Evolutionary conservation across 2,113 vertebrate species (phyloP).

Genomic region (Perognathus longimembris): DNA sequence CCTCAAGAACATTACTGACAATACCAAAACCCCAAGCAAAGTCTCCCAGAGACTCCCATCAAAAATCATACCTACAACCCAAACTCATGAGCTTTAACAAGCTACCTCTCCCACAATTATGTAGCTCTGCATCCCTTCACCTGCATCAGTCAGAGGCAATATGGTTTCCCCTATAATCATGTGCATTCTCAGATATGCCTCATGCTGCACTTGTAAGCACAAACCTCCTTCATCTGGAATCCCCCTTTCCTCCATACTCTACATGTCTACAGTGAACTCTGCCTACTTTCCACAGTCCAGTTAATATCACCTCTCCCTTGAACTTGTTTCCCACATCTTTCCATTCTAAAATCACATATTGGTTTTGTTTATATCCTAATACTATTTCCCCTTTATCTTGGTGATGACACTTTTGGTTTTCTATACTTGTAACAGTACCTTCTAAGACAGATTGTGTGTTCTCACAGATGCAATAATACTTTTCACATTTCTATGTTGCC

Average conservation of each 20-base stretch:
- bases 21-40: not conserved
- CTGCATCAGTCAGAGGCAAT: not conserved
- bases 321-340: not conserved
- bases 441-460: not conserved
- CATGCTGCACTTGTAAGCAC: not conserved
- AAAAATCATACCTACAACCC: not conserved
- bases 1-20: conserved; percentile 1
- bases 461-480: not conserved
- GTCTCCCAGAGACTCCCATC: not conserved
- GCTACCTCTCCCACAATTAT: not conserved
- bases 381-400: not conserved
- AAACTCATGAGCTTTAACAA: not conserved
- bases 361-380: not conserved
- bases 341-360: not conserved
- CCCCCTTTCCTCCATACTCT: not conserved
- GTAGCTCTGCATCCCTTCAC: not conserved
- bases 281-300: not conserved
- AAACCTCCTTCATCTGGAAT: not conserved
- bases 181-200: not conserved
- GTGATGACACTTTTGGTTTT: not conserved
- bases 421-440: not conserved
- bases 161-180: not conserved
- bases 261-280: not conserved
- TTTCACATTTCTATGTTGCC: conserved; percentile 4
- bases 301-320: not conserved